Base-by-base conservation (phyloP, 2,113 vertebrate species). In the Microcebus griseorufus region DNA sequence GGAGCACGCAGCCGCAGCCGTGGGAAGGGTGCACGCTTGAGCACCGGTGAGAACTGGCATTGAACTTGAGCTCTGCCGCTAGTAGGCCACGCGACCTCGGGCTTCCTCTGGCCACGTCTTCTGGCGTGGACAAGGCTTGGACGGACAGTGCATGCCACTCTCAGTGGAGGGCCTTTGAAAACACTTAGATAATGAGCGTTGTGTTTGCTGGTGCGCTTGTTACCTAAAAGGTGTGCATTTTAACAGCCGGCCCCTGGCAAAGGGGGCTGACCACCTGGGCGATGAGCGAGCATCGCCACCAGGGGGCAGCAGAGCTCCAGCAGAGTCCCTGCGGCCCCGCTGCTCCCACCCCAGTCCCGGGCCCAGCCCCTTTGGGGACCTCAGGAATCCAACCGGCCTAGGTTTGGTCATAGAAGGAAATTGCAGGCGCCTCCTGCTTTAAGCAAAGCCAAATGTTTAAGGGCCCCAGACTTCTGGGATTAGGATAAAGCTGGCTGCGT, bases 301-400 rank as follows among this genome's bases (percentile, higher is more conserved):
- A 97, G 97, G 95, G 96, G 96, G 95, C 89, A 97, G 96, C 96
- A 97, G 96, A 97, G 87, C 79, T 51, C 93, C 95, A 89, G 97
- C 55, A 73, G 93, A 91, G 29, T 23, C 60, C 0, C 20, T 22
- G 7, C 5, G 0, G 0, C 22, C 60, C 2, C 5, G 0, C 80
- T 13, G 12, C 60, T 7, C 55, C 23, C 3, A 12, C 0, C 32
- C 64, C 16, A 9, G 20, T 42, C 37, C 20, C 6, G 42, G 39
- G 76, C 39, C 48, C 2, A 1, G 6, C 25, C 67, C 42, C 55
- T 29, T 9, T 10, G 22, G 45, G 23, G 14, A 13, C 22, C 29
- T 60, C 72, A 2, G 0, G 1, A 9, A 55, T n/a, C 17, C 2
- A 4, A 60, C 34, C 10, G 45, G 84, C 13, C 11, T 75, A 9